Conservation (phyloP, 2,888 invertebrate genomes). For the Leucania comma region DNA sequence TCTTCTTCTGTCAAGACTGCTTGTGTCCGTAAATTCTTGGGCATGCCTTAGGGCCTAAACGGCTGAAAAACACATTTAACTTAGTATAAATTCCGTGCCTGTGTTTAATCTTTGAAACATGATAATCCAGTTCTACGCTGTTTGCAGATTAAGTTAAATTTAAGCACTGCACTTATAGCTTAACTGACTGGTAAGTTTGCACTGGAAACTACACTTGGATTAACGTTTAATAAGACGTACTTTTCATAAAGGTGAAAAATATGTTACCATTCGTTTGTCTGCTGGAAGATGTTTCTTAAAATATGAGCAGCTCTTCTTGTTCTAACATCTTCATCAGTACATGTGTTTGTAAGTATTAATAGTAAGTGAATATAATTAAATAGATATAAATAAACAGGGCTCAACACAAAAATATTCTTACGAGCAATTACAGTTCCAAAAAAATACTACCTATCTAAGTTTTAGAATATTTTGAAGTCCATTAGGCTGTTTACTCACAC, state of each 20-base stretch:
- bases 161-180: slow-evolving; percentile 13
- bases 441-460: too few species aligned
- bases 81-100: neutral
- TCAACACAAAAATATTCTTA: too few species aligned
- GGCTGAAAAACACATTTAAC: neutral
- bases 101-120: slow-evolving; percentile 7
- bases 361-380: too few species aligned
- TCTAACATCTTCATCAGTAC: neutral
- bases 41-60: too few species aligned
- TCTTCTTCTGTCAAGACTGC: too few species aligned
- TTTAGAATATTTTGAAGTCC: too few species aligned
- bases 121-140: neutral
- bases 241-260: neutral
- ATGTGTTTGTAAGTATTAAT: too few species aligned
- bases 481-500: too few species aligned
- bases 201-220: neutral
- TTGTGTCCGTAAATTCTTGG: too few species aligned
- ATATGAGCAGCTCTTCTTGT: neutral
- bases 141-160: slow-evolving; percentile 15
- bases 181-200: slow-evolving; percentile 9
- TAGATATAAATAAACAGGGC: too few species aligned
- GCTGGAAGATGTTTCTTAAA: neutral
- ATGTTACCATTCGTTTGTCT: neutral
- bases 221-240: neutral
- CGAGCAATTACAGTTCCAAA: too few species aligned